These are phyloP conservation scores for Elgaria multicarinata DNA, from an alignment of 2,113 vertebrate species.

Conservation along the genomic window DNA sequence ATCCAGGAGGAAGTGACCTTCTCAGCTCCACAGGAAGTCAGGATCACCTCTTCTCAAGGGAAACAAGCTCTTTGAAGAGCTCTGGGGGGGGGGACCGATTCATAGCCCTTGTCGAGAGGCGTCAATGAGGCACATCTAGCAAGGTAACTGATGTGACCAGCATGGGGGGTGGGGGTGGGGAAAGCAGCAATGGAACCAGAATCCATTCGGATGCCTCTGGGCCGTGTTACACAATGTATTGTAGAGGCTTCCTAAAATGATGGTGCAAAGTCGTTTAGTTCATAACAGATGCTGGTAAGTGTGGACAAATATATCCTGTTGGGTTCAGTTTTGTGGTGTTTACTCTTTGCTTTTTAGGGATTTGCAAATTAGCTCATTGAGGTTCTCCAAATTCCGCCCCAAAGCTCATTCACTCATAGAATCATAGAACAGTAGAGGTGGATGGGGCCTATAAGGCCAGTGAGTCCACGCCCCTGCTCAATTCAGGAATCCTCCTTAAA, in stretches of 20 bases:
- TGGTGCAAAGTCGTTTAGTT: background rate
- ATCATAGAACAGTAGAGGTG: too few relatives aligned
- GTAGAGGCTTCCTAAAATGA: background rate
- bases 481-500: too few relatives aligned
- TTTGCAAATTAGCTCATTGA: too few relatives aligned
- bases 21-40: conserved; percentile 24
- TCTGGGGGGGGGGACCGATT: background rate
- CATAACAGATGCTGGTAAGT: background rate
- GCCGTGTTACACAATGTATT: background rate
- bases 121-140: conserved; percentile 23
- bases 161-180: too few relatives aligned
- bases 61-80: background rate
- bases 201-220: background rate
- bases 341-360: too few relatives aligned
- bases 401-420: too few relatives aligned
- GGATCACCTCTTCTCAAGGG: conserved; percentile 26
- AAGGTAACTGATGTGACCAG: conserved; percentile 3
- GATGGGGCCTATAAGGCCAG: too few relatives aligned
- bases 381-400: too few relatives aligned
- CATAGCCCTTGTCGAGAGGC: background rate
- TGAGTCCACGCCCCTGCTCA: too few relatives aligned
- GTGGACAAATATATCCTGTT: background rate
- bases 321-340: background rate
- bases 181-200: background rate
- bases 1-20: conserved; percentile 49